These are phyloP conservation scores for Chaetodon trifascialis DNA, from an alignment of 2,113 vertebrate genomes.

Conservation along the genomic window DNA sequence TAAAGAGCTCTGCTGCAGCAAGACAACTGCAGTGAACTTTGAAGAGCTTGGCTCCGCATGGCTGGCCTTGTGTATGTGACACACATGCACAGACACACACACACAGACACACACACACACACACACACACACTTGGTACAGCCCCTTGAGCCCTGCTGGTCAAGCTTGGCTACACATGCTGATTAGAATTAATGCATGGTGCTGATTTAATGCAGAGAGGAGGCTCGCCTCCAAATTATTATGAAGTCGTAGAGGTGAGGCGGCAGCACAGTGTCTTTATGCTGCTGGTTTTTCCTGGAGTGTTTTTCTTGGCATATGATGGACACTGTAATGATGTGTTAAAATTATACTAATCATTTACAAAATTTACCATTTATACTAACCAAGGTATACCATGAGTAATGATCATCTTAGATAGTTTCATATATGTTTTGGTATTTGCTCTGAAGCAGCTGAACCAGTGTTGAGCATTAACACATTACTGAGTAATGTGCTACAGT, in stretches of 20 bases:
- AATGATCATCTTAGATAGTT: too few species aligned
- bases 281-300: slow-evolving; percentile 9
- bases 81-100: too few species aligned
- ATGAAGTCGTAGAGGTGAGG: slow-evolving; percentile 71
- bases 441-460: too few species aligned
- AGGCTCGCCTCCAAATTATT: slow-evolving; percentile 72
- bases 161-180: slow-evolving; percentile 77
- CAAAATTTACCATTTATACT: not conserved
- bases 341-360: too few species aligned
- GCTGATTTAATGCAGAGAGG: slow-evolving; percentile 76
- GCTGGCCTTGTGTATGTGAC: slow-evolving; percentile 35
- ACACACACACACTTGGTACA: not conserved
- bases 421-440: too few species aligned
- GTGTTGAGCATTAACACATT: too few species aligned
- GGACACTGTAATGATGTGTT: not conserved
- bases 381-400: not conserved
- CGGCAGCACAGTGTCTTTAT: slow-evolving; percentile 30
- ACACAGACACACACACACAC: not conserved
- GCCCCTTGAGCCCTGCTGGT: slow-evolving; percentile 55
- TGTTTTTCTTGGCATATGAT: not conserved
- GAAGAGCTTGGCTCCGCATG: slow-evolving; percentile 74
- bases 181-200: slow-evolving; percentile 81
- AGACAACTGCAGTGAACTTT: slow-evolving; percentile 63
- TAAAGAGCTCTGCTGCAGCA: slow-evolving; percentile 19
- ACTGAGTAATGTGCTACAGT: too few species aligned